A percentile compares a stretch with the other conserved stretches of the same genome.
Conservation (phyloP, 2,888 invertebrate genomes). For the Dioctria rufipes region DNA sequence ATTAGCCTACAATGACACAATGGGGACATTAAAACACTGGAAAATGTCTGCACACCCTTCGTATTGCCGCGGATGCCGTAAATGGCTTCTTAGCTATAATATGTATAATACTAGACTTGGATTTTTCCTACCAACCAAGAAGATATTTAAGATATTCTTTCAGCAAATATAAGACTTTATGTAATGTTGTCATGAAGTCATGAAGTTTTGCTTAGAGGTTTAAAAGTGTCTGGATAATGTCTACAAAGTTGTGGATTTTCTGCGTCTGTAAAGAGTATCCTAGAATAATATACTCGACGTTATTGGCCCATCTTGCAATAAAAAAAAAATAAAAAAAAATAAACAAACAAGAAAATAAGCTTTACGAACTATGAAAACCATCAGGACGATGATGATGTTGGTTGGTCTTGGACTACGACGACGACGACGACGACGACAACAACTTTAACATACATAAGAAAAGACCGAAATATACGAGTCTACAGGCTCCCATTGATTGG, state of each 20-base stretch:
- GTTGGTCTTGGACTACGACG: too few species aligned
- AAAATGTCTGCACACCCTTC: constrained; percentile 19
- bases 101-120: not conserved
- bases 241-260: constrained; percentile 20
- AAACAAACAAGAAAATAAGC: not conserved
- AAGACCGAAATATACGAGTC: constrained; percentile 7
- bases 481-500: not conserved
- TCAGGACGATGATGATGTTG: too few species aligned
- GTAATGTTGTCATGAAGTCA: constrained; percentile 7
- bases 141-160: constrained; percentile 28
- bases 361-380: not conserved
- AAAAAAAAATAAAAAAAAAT: too few species aligned
- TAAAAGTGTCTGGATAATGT: constrained; percentile 19
- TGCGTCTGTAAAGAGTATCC: not conserved
- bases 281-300: too few species aligned
- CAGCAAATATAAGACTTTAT: constrained; percentile 33
- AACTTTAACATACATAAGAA: too few species aligned
- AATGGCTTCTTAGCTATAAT: constrained; percentile 1
- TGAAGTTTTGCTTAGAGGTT: constrained; percentile 5
- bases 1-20: constrained; percentile 46
- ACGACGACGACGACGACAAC: too few species aligned
- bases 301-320: too few species aligned
- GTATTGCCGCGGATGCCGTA: constrained; percentile 28
- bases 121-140: not conserved
- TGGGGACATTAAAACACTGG: constrained; percentile 21